phyloP scores from a whole-genome alignment of 2,888 invertebrate species.

The Agrypnus murinus region DNA sequence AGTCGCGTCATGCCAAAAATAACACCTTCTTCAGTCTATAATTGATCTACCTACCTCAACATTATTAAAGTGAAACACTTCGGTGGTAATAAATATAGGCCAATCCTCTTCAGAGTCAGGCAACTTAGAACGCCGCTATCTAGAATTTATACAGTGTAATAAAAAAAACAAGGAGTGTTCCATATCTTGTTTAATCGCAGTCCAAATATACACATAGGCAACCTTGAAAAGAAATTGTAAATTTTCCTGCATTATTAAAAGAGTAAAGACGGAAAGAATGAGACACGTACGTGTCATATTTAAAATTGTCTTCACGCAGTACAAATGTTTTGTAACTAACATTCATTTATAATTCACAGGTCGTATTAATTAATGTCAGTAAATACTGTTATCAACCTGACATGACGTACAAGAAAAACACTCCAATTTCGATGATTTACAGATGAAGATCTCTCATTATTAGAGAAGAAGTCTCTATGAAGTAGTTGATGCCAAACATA shows the following conservation, averaged over 20 bases:
- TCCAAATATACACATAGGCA: not conserved
- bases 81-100: conserved; percentile 14
- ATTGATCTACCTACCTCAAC: conserved; percentile 34
- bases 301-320: conserved; percentile 20
- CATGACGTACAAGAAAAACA: conserved; percentile 19
- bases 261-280: no score
- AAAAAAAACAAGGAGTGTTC: conserved; percentile 29
- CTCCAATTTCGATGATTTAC: conserved; percentile 1
- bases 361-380: conserved; percentile 19
- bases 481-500: no score
- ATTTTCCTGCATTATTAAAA: not conserved
- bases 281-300: not conserved
- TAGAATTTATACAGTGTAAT: conserved; percentile 12
- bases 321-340: not conserved
- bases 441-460: conserved; percentile 12
- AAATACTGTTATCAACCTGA: conserved; percentile 24
- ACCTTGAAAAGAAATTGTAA: conserved; percentile 9
- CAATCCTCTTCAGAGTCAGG: conserved; percentile 15
- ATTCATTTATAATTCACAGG: conserved; percentile 1
- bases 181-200: conserved; percentile 8
- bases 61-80: conserved; percentile 16
- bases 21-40: not conserved
- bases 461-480: no score
- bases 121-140: not conserved
- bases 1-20: conserved; percentile 6